These are phyloP conservation scores for Anhinga rufa DNA, from an alignment of 2,113 vertebrate genomes.

Conservation along the genomic window DNA sequence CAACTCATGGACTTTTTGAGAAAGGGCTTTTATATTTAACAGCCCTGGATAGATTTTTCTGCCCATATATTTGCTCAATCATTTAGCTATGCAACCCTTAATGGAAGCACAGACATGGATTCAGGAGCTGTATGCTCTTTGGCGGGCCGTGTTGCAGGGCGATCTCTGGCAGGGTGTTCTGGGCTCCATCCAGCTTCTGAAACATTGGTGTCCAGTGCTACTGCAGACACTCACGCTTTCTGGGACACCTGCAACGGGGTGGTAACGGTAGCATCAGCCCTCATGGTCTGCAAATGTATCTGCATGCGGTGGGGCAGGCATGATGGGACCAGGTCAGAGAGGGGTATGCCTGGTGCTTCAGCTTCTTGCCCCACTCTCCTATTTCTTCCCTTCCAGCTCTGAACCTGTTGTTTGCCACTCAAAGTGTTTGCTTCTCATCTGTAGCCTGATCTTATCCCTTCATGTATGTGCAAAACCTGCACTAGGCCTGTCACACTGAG, in stretches of 20 bases:
- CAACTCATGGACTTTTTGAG: neutral
- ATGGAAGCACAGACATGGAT: neutral
- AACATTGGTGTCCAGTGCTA: neutral
- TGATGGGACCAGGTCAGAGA: neutral
- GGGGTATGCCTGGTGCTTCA: neutral
- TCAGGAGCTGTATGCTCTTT: neutral
- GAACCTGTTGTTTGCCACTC: neutral
- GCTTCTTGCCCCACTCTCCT: neutral
- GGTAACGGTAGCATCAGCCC: neutral
- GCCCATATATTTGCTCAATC: neutral
- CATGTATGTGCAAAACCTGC: neutral
- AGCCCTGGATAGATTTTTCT: neutral
- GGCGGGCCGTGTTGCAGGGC: rapidly evolving
- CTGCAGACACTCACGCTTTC: neutral
- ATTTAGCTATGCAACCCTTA: neutral
- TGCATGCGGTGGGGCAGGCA: neutral
- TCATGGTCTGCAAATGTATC: neutral
- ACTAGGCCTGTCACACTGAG: neutral
- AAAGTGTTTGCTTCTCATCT: neutral
- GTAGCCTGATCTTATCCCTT: neutral
- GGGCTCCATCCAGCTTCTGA: neutral
- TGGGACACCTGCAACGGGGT: neutral
- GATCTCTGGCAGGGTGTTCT: neutral
- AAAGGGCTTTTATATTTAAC: neutral
- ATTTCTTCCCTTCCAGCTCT: neutral